phyloP scores from a whole-genome alignment of 2,113 vertebrate genomes.

The Leucoraja erinaceus region DNA sequence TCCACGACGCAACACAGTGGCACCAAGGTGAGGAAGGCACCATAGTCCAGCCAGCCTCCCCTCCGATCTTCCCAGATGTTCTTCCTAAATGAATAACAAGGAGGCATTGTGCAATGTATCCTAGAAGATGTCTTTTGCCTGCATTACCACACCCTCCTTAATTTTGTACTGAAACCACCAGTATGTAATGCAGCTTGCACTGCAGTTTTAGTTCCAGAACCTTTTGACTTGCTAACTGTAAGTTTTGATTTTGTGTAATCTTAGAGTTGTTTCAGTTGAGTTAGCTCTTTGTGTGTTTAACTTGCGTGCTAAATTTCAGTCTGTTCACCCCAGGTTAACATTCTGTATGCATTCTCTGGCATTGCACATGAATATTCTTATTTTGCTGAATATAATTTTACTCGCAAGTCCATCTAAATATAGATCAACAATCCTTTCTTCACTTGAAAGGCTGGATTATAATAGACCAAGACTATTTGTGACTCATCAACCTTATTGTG shows the following conservation, averaged over 20 bases:
- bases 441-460: neutral
- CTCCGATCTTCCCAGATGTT: no score
- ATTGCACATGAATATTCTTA: neutral
- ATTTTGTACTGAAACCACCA: neutral
- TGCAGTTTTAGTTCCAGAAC: neutral
- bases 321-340: neutral
- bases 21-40: no score
- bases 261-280: neutral
- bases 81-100: neutral
- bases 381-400: neutral
- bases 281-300: neutral
- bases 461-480: neutral
- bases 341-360: neutral
- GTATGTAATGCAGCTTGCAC: neutral
- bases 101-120: neutral
- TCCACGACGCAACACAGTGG: no score
- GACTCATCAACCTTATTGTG: neutral
- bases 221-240: neutral
- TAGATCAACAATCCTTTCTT: neutral
- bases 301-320: neutral
- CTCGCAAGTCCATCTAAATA: neutral
- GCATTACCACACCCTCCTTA: neutral
- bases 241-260: neutral
- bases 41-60: no score
- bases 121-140: neutral